Base-by-base conservation (phyloP, 2,888 invertebrate genomes). In the Ophonus ardosiacus region DNA sequence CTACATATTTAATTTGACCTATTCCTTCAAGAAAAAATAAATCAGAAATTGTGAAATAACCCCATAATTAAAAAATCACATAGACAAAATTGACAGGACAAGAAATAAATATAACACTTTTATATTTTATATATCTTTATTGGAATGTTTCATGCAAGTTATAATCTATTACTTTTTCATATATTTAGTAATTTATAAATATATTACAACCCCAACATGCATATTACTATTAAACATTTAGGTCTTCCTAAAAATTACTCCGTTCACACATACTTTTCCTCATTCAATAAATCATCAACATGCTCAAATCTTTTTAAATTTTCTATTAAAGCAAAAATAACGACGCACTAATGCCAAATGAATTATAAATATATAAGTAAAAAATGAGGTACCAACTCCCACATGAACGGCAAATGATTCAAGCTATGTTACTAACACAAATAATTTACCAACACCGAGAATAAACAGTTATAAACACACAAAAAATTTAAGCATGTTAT, bases 401-500 rank as follows among this genome's bases (percentile, higher is more conserved):
- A 59, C 21, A 63, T 13, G 43, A 51, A 51, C 13, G 31, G 31
- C 13, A 1, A 51, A 51, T 51, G 43, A 51, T 10, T 51, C 10
- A 51, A 51, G 8, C 43, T 51, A 6, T 10, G 13, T 63, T 21
- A 18, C 59, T 59, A 59, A 59, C 5, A 31, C 10, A 51, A 13
- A 51, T 13, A 51, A 51, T 51, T 5, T 8, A 51, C 43, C 43
- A 7, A 24, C 63, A 24, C 63, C 63, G 21, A 63, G n/a, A 56
- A 56, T 51, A 56, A 56, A 63, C 63, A 63, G 24, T 63, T 18
- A n/a, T 57, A n/a, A 65, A 59, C 31, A 59, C 43, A 61, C 15
- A 61, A 61, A 81, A 81, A 68, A 43, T 63, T 51, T 13, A 63
- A 63, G 65, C 71, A 74, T 61, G 74, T 56, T 40, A 57, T 56